Conservation (phyloP, 2,888 invertebrate genomes). For the Rosalia funebris region DNA sequence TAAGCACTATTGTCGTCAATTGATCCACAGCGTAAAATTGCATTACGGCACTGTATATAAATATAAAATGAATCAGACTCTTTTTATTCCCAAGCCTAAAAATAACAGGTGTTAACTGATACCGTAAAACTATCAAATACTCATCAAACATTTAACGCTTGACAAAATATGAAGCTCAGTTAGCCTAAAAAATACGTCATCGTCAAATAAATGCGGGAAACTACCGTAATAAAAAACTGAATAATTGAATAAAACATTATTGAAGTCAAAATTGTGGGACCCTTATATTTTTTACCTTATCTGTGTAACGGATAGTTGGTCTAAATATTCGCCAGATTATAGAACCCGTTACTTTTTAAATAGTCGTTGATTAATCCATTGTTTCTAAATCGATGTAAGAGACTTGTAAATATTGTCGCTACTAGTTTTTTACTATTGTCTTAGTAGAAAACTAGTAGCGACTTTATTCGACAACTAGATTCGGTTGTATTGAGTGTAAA, state of each 20-base stretch:
- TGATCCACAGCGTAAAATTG: too few species aligned
- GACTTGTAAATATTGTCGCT: slow-evolving; percentile 31
- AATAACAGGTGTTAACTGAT: slow-evolving; percentile 5
- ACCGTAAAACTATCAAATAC: slow-evolving; percentile 13
- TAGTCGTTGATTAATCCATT: slow-evolving; percentile 44
- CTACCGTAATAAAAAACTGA: slow-evolving; percentile 36
- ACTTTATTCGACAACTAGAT: not conserved
- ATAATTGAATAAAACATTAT: slow-evolving; percentile 35
- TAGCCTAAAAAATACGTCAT: slow-evolving; percentile 30
- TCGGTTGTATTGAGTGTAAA: slow-evolving; percentile 1
- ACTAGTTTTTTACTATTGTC: too few species aligned
- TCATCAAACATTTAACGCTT: slow-evolving; percentile 18
- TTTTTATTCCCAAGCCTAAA: not conserved
- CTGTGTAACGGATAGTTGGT: slow-evolving; percentile 39
- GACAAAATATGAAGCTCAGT: slow-evolving; percentile 33
- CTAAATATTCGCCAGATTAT: slow-evolving; percentile 34
- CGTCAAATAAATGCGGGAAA: slow-evolving; percentile 43
- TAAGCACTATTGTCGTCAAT: too few species aligned
- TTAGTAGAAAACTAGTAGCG: too few species aligned
- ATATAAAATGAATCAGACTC: not conserved
- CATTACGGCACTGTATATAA: not conserved
- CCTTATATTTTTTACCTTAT: slow-evolving; percentile 40
- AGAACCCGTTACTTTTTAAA: slow-evolving; percentile 43
- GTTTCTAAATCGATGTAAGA: slow-evolving; percentile 44
- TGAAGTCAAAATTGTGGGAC: slow-evolving; percentile 30